Base-by-base conservation (phyloP, 1,140 invertebrate genomes). In the Platyura marginata region DNA sequence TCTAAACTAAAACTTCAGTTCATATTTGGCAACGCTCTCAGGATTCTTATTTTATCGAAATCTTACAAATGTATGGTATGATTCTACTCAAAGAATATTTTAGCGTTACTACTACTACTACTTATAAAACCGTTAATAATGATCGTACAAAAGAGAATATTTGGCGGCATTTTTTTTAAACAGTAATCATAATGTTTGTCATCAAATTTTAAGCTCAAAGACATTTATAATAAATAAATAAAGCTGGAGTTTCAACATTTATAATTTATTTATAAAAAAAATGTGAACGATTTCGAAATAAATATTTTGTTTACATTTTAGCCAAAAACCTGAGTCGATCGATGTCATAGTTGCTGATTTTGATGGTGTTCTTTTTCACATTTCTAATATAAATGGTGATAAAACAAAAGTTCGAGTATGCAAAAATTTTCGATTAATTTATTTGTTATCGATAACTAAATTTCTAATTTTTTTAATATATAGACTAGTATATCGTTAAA, bases 401-500 rank as follows among this genome's bases (percentile, higher is more conserved):
- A 96, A 95, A 74, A 83, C 83, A 50, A 97, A 96, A 83, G 75
- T 97, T 69, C 80, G 81, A 69, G 91, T 96, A 71, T 75, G 77
- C 75, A 45, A n/a, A n/a, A n/a, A 10, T 37, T 19, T 11, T 43
- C 11, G 16, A 25, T 38, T 20, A 18, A 13, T 38, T 13, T 41
- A n/a, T n/a, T n/a, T n/a, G n/a, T n/a, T 29, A 8, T 29, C 13
- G 25, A 29, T 29, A 29, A 29, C 6, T 29, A 8, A 29, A 29
- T 29, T 29, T 29, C 13, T 29, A 6, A 6, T 8, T 29, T 29
- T 45, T 46, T 56, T 56, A 18, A 51, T 36, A 70, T 79, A 49
- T 59, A 96, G 89, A 80, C 94, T 62, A 98, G 93, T 72, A 97
- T 98, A 67, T 83, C 90, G 51, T 68, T 98, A 46, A 98, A 98